These are phyloP conservation scores for Altica lythri DNA, from an alignment of 2,888 invertebrate genomes.

Conservation along the genomic window DNA sequence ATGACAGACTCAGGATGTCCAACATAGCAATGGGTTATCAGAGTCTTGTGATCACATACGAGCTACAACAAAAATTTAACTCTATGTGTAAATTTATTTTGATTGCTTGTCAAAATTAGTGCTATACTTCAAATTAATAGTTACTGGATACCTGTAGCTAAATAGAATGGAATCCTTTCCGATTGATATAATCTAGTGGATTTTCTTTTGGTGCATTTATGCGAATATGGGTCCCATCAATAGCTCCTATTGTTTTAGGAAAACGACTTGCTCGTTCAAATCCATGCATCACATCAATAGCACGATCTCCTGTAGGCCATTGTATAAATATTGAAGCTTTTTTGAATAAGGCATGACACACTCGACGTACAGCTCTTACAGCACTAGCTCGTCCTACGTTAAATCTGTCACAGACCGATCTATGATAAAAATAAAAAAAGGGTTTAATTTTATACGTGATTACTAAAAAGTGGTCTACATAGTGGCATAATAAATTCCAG, in stretches of 20 bases:
- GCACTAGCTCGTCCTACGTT: constrained; percentile 22
- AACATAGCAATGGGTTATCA: too few species aligned
- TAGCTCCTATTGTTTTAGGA: too few species aligned
- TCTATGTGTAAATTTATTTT: neutral
- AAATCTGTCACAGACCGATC: constrained; percentile 13
- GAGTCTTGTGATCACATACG: constrained; percentile 36
- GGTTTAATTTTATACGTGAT: too few species aligned
- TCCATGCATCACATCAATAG: constrained; percentile 4
- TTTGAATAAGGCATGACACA: constrained; percentile 9
- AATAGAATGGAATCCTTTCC: constrained; percentile 15
- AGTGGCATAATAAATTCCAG: too few species aligned
- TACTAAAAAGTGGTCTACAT: too few species aligned
- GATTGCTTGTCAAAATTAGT: neutral
- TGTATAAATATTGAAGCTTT: constrained; percentile 9
- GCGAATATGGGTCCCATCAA: too few species aligned
- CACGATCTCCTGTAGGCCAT: neutral
- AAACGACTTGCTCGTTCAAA: constrained; percentile 1
- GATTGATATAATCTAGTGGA: constrained; percentile 8
- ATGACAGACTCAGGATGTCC: too few species aligned
- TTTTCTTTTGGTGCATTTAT: constrained; percentile 13
- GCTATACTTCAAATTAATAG: neutral
- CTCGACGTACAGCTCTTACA: constrained; percentile 19
- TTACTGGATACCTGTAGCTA: constrained; percentile 16
- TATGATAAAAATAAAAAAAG: constrained; percentile 10
- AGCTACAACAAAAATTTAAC: constrained; percentile 26